These are phyloP conservation scores for Apocrypta bakeri DNA, from an alignment of 1,140 invertebrate genomes.

Conservation along the genomic window DNA sequence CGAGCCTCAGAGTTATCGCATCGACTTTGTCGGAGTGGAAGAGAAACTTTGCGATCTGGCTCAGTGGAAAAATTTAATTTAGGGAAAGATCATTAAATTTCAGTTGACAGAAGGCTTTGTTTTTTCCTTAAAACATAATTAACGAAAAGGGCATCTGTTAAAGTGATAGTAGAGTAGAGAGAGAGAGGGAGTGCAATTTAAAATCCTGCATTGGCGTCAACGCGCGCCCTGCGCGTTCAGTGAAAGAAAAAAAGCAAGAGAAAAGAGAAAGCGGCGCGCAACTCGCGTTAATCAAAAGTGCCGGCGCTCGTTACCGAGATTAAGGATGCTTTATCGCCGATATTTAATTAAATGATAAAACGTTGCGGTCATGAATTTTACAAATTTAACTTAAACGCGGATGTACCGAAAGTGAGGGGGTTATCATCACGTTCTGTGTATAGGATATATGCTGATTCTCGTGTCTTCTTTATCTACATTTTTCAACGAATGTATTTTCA, in stretches of 20 bases:
- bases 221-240: conserved; percentile 43
- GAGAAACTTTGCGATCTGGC: not conserved
- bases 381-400: conserved; percentile 57
- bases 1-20: not conserved
- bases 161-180: conserved; percentile 21
- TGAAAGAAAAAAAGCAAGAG: conserved; percentile 48
- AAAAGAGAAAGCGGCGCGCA: conserved; percentile 35
- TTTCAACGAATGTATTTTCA: no score
- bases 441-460: no score
- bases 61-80: conserved; percentile 40
- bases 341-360: conserved; percentile 68
- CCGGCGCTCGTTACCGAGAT: conserved; percentile 62
- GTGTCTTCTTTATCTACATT: no score
- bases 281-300: conserved; percentile 62
- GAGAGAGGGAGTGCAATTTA: conserved; percentile 53
- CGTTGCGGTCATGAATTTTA: conserved; percentile 58
- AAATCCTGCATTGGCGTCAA: conserved; percentile 58
- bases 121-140: conserved; percentile 53
- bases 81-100: conserved; percentile 56
- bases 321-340: conserved; percentile 65
- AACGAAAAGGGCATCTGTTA: conserved; percentile 55
- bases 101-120: conserved; percentile 33
- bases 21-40: not conserved
- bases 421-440: no score
- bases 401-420: not conserved